Base-by-base conservation (phyloP, 64 coral and sea anemone genomes). In the Pocillopora damicornis region DNA sequence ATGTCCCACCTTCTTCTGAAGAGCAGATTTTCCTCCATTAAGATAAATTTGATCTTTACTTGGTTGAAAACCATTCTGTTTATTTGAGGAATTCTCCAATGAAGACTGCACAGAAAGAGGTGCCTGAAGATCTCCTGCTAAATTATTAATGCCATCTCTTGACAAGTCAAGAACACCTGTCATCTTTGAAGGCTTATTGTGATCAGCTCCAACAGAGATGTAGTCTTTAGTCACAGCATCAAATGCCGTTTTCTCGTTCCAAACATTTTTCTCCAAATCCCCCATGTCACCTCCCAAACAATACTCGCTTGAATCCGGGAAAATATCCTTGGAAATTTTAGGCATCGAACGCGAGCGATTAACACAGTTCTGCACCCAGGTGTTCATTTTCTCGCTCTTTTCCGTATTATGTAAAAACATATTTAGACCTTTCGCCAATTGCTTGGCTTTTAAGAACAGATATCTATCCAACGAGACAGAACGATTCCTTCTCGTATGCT, bases 321-420 rank as follows among this genome's bases (percentile, higher is more conserved):
- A 18, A 25, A 58, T 57, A 25, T 73, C 42, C 37, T 85, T 71
- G 18, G 5, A 14, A 42, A 85, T 85, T 66, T 68, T 85, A 15
- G 81, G 81, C 81, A 85, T 58, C n/a, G 81, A 85, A 66, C 67
- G 63, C 3, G 62, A 85, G 26, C 81, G 81, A 38, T 85, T 85
- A 5, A 85, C 57, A 51, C 81, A 12, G 57, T 85, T 85, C 20
- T 38, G 42, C 5, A 59, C 35, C 64, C 64, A 72, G 25, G 14
- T 51, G 65, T 85, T 23, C 37, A 26, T 45, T 45, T 65, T 59
- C 2, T 25, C 81, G 11, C 38, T 22, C 22, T 85, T 73, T 37
- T 23, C n/a, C 7, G 11, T 10, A 42, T 73, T 85, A 4, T 59
- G 81, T 45, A 58, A 56, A 5, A 85, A 85, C 5, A 72, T 23